These are phyloP conservation scores for Botia almorhae DNA, from an alignment of 2,797 vertebrate species.

Conservation along the genomic window DNA sequence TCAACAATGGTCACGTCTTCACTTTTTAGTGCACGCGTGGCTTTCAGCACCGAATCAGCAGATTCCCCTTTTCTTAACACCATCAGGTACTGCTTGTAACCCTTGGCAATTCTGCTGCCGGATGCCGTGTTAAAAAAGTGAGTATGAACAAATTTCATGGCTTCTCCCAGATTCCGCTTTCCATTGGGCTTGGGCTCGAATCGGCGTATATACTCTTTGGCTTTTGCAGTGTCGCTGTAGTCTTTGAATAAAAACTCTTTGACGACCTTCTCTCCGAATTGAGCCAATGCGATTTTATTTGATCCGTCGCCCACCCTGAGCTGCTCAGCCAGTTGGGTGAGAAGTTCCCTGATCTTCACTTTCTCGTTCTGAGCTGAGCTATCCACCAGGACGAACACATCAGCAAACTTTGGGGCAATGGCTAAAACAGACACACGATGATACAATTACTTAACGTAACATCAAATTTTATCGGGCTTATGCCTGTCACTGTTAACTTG, in stretches of 20 bases:
- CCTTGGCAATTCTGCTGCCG: conserved; percentile 75
- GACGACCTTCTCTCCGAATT: conserved; percentile 69
- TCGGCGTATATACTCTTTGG: conserved; percentile 55
- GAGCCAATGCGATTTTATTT: conserved; percentile 80
- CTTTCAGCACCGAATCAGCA: conserved; percentile 61
- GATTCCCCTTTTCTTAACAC: conserved; percentile 78
- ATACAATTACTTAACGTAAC: neutral
- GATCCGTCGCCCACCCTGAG: conserved; percentile 73
- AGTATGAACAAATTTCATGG: conserved; percentile 68
- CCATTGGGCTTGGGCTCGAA: conserved; percentile 60
- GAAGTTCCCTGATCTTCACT: conserved; percentile 63
- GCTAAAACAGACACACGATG: conserved; percentile 64
- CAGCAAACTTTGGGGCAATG: conserved; percentile 74
- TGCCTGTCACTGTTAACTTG: no score
- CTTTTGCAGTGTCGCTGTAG: conserved; percentile 68
- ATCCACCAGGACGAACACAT: conserved; percentile 85
- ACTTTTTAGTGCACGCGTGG: conserved; percentile 68
- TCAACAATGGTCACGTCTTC: conserved; percentile 74
- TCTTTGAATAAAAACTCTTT: conserved; percentile 78
- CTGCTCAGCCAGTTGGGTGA: conserved; percentile 65
- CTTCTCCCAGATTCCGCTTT: conserved; percentile 69
- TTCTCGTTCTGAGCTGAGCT: conserved; percentile 62
- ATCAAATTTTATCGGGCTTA: neutral
- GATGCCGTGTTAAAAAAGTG: conserved; percentile 70
- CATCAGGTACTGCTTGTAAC: conserved; percentile 75